A percentile compares a stretch with the other conserved stretches of the same genome.
Conservation (phyloP, 2,113 vertebrate genomes). For the Cinclus mexicanus region DNA sequence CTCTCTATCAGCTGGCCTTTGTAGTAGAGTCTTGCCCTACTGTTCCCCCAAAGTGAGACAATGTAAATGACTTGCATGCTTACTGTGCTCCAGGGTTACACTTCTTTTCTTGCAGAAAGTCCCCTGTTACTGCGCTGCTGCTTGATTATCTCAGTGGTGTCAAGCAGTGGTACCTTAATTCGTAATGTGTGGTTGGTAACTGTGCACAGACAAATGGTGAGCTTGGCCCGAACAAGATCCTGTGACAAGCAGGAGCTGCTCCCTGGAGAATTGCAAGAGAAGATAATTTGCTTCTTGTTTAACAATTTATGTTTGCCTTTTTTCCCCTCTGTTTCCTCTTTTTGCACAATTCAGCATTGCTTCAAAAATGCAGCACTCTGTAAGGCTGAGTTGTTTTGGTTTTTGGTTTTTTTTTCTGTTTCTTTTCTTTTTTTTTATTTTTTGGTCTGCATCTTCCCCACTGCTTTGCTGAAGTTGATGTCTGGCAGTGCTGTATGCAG, state of each 20-base stretch:
- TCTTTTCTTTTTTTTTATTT: background rate
- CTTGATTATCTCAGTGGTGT: background rate
- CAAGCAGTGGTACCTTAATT: background rate
- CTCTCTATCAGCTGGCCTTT: background rate
- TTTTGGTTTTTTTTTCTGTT: too few relatives aligned
- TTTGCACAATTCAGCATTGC: background rate
- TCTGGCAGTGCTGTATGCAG: background rate
- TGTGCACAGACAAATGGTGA: background rate
- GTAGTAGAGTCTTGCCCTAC: background rate
- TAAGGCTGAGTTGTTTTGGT: background rate
- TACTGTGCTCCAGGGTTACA: background rate
- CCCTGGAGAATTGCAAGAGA: rapidly evolving
- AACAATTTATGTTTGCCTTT: background rate
- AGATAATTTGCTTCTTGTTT: background rate
- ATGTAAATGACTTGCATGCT: slow-evolving; percentile 10
- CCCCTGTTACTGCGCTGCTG: background rate
- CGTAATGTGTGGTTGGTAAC: background rate
- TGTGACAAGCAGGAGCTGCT: background rate
- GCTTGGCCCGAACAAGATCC: background rate
- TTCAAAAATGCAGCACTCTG: background rate
- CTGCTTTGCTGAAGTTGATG: background rate
- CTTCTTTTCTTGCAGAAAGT: background rate
- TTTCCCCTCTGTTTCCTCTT: background rate
- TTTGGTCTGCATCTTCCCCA: rapidly evolving
- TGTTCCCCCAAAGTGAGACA: background rate